Evolutionary conservation across 2,797 vertebrate genomes (phyloP).

Genomic region (Melopsittacus undulatus): DNA sequence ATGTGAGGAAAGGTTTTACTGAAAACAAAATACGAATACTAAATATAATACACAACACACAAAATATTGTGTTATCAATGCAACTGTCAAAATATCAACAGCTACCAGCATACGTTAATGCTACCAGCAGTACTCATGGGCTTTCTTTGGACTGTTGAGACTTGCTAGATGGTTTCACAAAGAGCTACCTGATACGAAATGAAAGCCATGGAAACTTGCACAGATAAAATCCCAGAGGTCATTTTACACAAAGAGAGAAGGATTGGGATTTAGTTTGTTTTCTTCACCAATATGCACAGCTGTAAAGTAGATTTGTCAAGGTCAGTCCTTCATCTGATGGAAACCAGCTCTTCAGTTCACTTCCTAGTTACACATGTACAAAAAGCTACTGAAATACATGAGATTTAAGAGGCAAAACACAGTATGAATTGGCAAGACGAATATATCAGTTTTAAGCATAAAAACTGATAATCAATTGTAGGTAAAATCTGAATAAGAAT

Average conservation of each 20-base stretch:
- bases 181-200: background rate
- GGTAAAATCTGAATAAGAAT: background rate
- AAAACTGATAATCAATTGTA: background rate
- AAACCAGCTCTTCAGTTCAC: background rate
- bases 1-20: background rate
- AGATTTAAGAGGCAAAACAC: background rate
- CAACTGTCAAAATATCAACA: background rate
- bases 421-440: background rate
- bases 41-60: background rate
- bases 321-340: background rate
- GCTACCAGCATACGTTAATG: background rate
- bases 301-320: background rate
- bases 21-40: background rate
- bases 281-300: background rate
- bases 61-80: background rate
- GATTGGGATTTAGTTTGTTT: background rate
- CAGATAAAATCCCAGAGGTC: background rate
- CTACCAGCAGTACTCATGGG: background rate
- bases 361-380: background rate
- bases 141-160: background rate
- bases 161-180: background rate
- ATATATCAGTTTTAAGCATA: background rate
- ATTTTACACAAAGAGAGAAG: background rate
- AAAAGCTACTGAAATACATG: background rate
- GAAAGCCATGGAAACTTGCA: background rate